Evolutionary conservation across 2,113 vertebrate species (phyloP).

Genomic region (Passer domesticus): DNA sequence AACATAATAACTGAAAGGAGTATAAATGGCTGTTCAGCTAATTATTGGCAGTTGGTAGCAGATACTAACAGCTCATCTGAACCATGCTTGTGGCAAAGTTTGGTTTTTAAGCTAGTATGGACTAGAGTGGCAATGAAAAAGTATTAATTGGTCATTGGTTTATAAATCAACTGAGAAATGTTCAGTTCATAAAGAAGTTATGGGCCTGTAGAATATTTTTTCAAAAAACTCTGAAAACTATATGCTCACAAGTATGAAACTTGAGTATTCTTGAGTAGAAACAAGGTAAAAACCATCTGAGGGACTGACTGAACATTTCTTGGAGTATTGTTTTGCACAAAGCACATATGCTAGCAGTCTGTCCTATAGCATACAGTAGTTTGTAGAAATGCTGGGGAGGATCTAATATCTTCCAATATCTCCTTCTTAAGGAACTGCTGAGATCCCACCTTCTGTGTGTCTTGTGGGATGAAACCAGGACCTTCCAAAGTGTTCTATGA

Average conservation of each 20-base stretch:
- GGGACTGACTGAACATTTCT: neutral
- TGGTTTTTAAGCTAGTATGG: neutral
- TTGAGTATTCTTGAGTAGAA: neutral
- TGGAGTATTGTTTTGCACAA: neutral
- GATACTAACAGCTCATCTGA: neutral
- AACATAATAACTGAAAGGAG: neutral
- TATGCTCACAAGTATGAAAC: neutral
- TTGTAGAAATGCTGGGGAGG: neutral
- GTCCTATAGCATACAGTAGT: neutral
- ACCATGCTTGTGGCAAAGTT: neutral
- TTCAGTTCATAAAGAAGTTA: neutral
- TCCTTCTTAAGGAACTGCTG: neutral
- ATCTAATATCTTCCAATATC: neutral
- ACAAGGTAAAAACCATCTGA: neutral
- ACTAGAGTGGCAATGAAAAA: neutral
- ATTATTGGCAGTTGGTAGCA: neutral
- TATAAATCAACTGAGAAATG: neutral
- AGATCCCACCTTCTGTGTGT: rapidly evolving
- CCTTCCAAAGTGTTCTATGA: neutral
- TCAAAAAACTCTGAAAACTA: neutral
- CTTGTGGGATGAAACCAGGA: neutral
- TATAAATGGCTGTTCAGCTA: neutral
- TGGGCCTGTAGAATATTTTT: neutral
- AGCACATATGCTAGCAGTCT: rapidly evolving
- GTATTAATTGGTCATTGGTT: neutral